Evolutionary conservation across 1,140 invertebrate genomes (phyloP).

Genomic region (Monomorium pharaonis): DNA sequence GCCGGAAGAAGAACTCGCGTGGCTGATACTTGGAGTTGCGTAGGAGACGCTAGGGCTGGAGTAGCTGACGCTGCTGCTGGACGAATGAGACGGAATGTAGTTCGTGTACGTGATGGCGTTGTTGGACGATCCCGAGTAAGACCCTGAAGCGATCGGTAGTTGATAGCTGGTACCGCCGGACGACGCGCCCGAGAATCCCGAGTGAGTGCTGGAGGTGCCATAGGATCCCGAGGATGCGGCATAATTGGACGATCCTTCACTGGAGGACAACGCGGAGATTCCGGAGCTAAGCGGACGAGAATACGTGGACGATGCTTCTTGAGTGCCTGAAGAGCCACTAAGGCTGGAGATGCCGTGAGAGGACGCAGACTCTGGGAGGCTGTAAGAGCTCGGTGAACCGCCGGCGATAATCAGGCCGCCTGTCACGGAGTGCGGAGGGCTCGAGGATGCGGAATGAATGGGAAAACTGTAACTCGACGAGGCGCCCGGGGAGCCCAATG

Average conservation of each 20-base stretch:
- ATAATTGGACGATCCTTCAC: slow-evolving; percentile 54
- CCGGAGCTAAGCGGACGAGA: slow-evolving; percentile 40
- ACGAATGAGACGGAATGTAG: slow-evolving; percentile 72
- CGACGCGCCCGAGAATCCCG: slow-evolving; percentile 72
- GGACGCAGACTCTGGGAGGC: slow-evolving; percentile 59
- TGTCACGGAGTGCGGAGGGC: slow-evolving; percentile 71
- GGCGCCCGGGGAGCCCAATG: slow-evolving; percentile 38
- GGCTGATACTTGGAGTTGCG: slow-evolving; percentile 48
- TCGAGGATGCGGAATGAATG: slow-evolving; percentile 45
- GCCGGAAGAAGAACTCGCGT: slow-evolving; percentile 32
- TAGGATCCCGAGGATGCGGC: slow-evolving; percentile 62
- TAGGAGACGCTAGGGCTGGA: slow-evolving; percentile 62
- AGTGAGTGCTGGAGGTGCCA: slow-evolving; percentile 57
- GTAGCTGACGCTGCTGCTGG: slow-evolving; percentile 58
- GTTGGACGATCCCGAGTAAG: slow-evolving; percentile 61
- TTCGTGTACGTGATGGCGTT: slow-evolving; percentile 63
- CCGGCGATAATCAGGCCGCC: slow-evolving; percentile 75
- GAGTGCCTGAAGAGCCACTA: neutral
- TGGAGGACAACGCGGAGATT: slow-evolving; percentile 44
- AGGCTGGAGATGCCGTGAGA: slow-evolving; percentile 64
- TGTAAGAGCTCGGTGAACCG: slow-evolving; percentile 61
- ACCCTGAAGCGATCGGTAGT: slow-evolving; percentile 73
- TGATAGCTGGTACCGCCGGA: slow-evolving; percentile 76
- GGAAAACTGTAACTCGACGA: slow-evolving; percentile 65
- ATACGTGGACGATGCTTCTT: slow-evolving; percentile 27